phyloP scores from a whole-genome alignment of 2,888 invertebrate species.

The Drosophila phalerata region DNA sequence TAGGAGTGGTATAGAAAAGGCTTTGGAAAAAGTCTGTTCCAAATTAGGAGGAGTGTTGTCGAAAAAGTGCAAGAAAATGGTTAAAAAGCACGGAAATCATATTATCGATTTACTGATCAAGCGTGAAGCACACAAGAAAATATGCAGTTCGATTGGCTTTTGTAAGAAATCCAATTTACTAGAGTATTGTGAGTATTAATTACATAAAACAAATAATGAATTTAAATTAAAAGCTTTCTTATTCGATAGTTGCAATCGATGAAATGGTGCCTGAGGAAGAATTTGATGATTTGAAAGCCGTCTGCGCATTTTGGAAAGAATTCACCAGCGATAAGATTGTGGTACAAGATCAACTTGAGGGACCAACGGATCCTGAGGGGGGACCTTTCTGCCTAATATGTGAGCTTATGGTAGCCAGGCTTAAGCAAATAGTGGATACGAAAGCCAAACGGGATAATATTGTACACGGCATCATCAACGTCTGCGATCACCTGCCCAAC shows the following conservation, averaged over 20 bases:
- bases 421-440: neutral
- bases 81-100: neutral
- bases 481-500: slow-evolving; percentile 16
- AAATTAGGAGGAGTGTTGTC: slow-evolving; percentile 5
- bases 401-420: neutral
- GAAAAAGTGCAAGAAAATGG: neutral
- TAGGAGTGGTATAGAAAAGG: slow-evolving; percentile 12
- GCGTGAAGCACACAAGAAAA: neutral
- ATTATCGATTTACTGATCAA: slow-evolving; percentile 19
- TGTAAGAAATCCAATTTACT: neutral
- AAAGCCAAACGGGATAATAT: slow-evolving; percentile 13
- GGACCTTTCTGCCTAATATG: neutral
- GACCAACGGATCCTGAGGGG: neutral
- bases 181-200: slow-evolving; percentile 27
- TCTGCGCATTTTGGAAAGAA: slow-evolving; percentile 4
- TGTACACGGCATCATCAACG: neutral
- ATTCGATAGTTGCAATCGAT: neutral
- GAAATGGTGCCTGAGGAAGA: neutral
- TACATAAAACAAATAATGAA: neutral
- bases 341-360: neutral
- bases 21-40: slow-evolving; percentile 4
- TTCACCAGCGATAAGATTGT: neutral
- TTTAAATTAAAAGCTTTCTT: neutral
- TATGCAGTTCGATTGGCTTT: slow-evolving; percentile 23
- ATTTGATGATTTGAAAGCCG: neutral